A percentile compares a stretch with the other conserved stretches of the same genome.
phyloP scores from a whole-genome alignment of 2,888 invertebrate species.

The Bhutanitis thaidina region DNA sequence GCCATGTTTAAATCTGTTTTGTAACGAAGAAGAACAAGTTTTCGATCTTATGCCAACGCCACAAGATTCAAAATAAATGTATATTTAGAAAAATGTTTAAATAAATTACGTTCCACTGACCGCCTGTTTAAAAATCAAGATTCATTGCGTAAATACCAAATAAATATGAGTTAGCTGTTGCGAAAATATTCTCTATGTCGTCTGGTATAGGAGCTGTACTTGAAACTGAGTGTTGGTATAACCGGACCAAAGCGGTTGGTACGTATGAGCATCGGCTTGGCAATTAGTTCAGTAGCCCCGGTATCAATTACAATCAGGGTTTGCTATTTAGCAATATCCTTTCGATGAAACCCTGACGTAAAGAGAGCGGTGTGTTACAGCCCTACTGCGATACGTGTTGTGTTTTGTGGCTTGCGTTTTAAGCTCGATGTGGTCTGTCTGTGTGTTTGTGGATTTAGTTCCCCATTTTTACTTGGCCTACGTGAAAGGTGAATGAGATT shows the following conservation, averaged over 20 bases:
- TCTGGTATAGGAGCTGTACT: constrained; percentile 3
- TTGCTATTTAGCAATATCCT: constrained; percentile 39
- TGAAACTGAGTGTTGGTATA: background rate
- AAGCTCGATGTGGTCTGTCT: too few relatives aligned
- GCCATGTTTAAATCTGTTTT: constrained; percentile 7
- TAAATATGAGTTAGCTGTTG: background rate
- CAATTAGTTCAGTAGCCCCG: constrained; percentile 17
- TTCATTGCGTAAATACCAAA: constrained; percentile 22
- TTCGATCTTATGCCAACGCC: constrained; percentile 4
- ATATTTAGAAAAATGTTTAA: constrained; percentile 5
- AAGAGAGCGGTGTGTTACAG: constrained; percentile 17
- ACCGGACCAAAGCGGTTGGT: constrained; percentile 5
- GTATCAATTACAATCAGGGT: constrained; percentile 36
- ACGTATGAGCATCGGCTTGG: constrained; percentile 8
- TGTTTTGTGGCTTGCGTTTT: too few relatives aligned
- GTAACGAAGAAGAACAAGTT: background rate
- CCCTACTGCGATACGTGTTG: too few relatives aligned
- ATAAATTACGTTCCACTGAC: constrained; percentile 25
- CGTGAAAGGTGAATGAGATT: too few relatives aligned
- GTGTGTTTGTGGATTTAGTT: too few relatives aligned
- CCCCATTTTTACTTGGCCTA: too few relatives aligned
- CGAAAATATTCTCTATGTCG: constrained; percentile 12
- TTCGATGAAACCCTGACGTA: constrained; percentile 21
- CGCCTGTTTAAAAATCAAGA: constrained; percentile 24
- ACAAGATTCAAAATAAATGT: constrained; percentile 5